These are phyloP conservation scores for Latrodectus geometricus DNA, from an alignment of 1,140 invertebrate species.

Conservation along the genomic window DNA sequence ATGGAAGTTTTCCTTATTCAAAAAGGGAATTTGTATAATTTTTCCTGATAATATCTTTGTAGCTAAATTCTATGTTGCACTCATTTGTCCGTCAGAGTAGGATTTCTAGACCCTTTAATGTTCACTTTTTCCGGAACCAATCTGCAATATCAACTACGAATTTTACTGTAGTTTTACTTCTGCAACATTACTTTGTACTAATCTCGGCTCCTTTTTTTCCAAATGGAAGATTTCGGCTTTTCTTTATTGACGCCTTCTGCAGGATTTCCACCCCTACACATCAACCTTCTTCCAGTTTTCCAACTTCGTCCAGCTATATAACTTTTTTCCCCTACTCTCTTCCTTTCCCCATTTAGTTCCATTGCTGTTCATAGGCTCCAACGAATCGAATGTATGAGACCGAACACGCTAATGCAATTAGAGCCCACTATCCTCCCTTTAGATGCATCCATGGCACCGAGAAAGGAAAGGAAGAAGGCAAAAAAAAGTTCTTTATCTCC, in stretches of 20 bases:
- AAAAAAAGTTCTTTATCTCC: constrained; percentile 24
- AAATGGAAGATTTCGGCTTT: background rate
- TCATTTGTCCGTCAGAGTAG: too few relatives aligned
- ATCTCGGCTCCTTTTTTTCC: background rate
- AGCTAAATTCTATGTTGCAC: too few relatives aligned
- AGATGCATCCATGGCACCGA: background rate
- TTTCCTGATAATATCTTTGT: too few relatives aligned
- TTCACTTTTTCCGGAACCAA: background rate
- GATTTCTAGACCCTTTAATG: too few relatives aligned
- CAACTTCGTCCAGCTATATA: background rate
- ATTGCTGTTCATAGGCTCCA: constrained; percentile 10
- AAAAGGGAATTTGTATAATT: too few relatives aligned
- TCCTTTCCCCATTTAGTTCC: constrained; percentile 36
- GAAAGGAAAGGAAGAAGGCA: background rate
- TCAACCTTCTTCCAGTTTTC: background rate
- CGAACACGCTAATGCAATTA: constrained; percentile 58
- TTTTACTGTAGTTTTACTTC: background rate
- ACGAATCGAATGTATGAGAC: constrained; percentile 24
- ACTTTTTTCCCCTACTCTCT: background rate
- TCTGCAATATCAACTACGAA: background rate
- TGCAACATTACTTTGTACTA: background rate
- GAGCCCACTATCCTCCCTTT: constrained; percentile 3
- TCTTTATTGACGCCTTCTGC: background rate
- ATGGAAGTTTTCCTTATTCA: too few relatives aligned
- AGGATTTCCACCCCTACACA: background rate